Percentiles rank a stretch among this genome's conserved stretches.
Evolutionary conservation across 1,140 invertebrate species (phyloP).

Genomic region (Formica selysi): DNA sequence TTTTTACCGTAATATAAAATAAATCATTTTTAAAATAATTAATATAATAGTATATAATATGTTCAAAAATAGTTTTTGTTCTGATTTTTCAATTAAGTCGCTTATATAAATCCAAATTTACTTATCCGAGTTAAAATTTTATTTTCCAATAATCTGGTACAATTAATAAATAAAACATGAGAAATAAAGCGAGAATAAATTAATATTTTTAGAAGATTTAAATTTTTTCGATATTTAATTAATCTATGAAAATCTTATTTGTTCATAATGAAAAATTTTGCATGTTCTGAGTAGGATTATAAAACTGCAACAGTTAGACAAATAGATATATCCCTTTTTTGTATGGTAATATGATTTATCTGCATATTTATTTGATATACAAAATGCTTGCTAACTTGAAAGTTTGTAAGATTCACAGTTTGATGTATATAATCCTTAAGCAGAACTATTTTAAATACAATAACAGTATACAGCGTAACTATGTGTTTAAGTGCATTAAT

Average conservation of each 20-base stretch:
- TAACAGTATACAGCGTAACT: not conserved
- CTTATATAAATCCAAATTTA: not conserved
- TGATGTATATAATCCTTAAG: conserved; percentile 14
- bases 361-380: conserved; percentile 63
- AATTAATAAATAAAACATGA: conserved; percentile 8
- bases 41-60: not conserved
- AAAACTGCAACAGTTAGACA: conserved; percentile 37
- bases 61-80: conserved; percentile 4
- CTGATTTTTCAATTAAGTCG: not conserved
- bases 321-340: conserved; percentile 32
- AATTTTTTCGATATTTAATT: not conserved
- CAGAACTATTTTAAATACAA: not conserved
- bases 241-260: conserved; percentile 8
- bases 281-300: conserved; percentile 46
- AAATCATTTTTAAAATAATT: conserved; percentile 37
- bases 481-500: not conserved
- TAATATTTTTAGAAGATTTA: not conserved
- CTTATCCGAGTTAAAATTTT: conserved; percentile 8
- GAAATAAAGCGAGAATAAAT: not conserved
- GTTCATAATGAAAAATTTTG: conserved; percentile 27
- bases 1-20: not conserved
- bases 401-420: conserved; percentile 9
- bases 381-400: conserved; percentile 49
- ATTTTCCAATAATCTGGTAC: not conserved
- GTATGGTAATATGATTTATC: conserved; percentile 37